Evolutionary conservation across 1,140 invertebrate species (phyloP).

Genomic region (Polypedilum pembai): DNA sequence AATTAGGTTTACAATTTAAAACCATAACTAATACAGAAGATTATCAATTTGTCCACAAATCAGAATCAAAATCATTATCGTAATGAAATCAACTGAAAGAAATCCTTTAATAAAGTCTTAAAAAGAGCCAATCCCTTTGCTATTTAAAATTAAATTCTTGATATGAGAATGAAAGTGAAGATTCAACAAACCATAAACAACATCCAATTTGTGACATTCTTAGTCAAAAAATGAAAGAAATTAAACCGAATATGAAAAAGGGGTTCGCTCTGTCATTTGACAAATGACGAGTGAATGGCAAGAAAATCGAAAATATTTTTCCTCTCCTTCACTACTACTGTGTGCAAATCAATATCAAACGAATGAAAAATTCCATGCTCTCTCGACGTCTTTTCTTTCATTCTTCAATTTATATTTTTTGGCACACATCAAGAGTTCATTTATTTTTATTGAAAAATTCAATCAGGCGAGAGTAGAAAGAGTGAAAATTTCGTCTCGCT

Average conservation of each 20-base stretch:
- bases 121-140: too few relatives aligned
- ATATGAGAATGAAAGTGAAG: neutral
- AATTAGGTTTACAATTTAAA: too few relatives aligned
- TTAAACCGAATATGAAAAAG: neutral
- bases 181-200: constrained; percentile 25
- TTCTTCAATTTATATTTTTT: neutral
- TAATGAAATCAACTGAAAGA: too few relatives aligned
- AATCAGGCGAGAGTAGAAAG: neutral
- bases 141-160: neutral
- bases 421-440: constrained; percentile 10
- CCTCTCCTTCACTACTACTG: neutral
- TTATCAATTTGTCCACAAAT: too few relatives aligned
- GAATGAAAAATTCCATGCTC: neutral
- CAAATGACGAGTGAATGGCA: constrained; percentile 4
- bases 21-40: too few relatives aligned
- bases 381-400: neutral
- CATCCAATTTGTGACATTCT: constrained; percentile 21
- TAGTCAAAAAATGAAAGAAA: neutral
- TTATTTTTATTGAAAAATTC: constrained; percentile 14
- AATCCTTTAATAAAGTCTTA: too few relatives aligned
- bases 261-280: constrained; percentile 1
- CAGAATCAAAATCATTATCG: too few relatives aligned
- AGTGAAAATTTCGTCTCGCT: neutral
- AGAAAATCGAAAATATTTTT: neutral
- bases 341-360: constrained; percentile 7